A percentile compares a stretch with the other conserved stretches of the same genome.
These are phyloP conservation scores for Drosophila lacteicornis DNA, from an alignment of 1,140 invertebrate species.

Conservation along the genomic window DNA sequence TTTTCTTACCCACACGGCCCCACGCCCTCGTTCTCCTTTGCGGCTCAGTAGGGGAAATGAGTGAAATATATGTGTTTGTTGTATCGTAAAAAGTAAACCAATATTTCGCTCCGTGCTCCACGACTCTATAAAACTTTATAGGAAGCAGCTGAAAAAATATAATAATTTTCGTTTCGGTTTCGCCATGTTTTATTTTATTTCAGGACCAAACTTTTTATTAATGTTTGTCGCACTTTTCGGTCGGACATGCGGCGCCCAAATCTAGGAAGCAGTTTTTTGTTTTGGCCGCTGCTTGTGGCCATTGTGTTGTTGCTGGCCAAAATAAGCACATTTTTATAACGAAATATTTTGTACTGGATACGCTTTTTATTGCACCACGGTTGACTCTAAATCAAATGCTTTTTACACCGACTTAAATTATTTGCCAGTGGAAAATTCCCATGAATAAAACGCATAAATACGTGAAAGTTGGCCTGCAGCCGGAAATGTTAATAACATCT, in stretches of 20 bases:
- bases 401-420: conserved; percentile 36
- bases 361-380: conserved; percentile 33
- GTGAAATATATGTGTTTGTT: conserved; percentile 40
- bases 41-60: conserved; percentile 2
- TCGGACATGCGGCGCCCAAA: conserved; percentile 25
- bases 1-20: not conserved
- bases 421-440: conserved; percentile 7
- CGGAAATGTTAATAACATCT: conserved; percentile 12
- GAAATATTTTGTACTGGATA: conserved; percentile 27
- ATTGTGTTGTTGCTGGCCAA: conserved; percentile 11
- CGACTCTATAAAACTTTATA: conserved; percentile 31
- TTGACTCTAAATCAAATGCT: conserved; percentile 53
- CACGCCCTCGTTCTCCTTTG: not conserved
- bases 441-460: conserved; percentile 29
- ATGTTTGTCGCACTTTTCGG: conserved; percentile 30
- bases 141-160: conserved; percentile 20
- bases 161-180: conserved; percentile 2
- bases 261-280: conserved; percentile 40
- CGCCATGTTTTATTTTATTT: not conserved
- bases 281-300: conserved; percentile 11
- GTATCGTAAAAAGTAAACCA: conserved; percentile 48
- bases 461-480: conserved; percentile 7
- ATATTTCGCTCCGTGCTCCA: conserved; percentile 29
- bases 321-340: conserved; percentile 46
- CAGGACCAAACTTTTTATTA: conserved; percentile 34